phyloP scores from a whole-genome alignment of 2,797 vertebrate genomes.

The Intellagama lesueurii region DNA sequence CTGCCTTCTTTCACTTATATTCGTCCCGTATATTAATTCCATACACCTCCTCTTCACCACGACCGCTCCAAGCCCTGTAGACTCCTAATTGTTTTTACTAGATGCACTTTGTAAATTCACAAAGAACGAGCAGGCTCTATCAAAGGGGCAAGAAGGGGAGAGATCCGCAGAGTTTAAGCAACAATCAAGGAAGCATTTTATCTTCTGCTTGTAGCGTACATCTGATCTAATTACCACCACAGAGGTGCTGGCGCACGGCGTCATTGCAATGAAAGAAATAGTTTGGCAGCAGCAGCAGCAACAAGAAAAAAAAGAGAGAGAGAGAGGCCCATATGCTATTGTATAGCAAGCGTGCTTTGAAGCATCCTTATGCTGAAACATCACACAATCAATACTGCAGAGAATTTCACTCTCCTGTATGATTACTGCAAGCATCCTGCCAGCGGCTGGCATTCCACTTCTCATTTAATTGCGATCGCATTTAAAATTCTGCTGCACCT shows the following conservation, averaged over 20 bases:
- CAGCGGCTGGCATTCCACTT: conserved; percentile 68
- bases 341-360: conserved; percentile 52
- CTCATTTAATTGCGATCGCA: conserved; percentile 72
- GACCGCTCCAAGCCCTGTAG: conserved; percentile 27
- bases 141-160: conserved; percentile 33
- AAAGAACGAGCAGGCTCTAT: conserved; percentile 46
- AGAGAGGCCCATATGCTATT: conserved; percentile 41
- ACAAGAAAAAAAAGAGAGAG: neutral
- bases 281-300: conserved; percentile 8
- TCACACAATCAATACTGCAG: conserved; percentile 58
- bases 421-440: conserved; percentile 69
- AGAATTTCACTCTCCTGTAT: conserved; percentile 40
- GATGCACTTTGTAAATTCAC: neutral
- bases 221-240: conserved; percentile 55
- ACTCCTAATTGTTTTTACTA: conserved; percentile 53
- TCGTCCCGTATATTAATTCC: conserved; percentile 60
- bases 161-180: conserved; percentile 54
- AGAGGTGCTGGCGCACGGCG: neutral
- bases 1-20: conserved; percentile 45
- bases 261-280: conserved; percentile 13
- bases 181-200: conserved; percentile 39
- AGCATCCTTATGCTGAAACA: conserved; percentile 53
- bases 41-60: neutral
- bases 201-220: conserved; percentile 44
- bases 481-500: conserved; percentile 73